Evolutionary conservation across 2,113 vertebrate species (phyloP).

Genomic region (Girardinichthys multiradiatus): DNA sequence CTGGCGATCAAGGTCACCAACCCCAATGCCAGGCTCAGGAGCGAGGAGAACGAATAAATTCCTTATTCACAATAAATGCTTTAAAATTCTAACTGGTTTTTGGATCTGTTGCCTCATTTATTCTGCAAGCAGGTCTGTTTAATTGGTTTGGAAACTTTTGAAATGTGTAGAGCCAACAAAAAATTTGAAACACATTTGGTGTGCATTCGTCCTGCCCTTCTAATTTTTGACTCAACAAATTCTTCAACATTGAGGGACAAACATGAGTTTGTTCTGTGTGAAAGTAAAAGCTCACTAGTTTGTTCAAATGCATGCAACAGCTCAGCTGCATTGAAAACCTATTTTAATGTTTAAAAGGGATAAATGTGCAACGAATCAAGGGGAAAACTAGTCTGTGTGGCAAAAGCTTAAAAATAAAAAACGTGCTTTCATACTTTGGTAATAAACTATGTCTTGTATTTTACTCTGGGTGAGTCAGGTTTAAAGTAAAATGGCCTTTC

Average conservation of each 20-base stretch:
- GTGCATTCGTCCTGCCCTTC: background rate
- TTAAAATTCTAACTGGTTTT: slow-evolving; percentile 30
- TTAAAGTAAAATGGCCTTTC: too few species aligned
- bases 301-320: too few species aligned
- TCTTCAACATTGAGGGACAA: background rate
- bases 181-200: background rate
- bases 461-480: too few species aligned
- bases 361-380: too few species aligned
- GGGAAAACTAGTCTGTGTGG: too few species aligned
- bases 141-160: background rate
- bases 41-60: slow-evolving; percentile 95
- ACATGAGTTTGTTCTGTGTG: background rate
- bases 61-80: slow-evolving; percentile 71
- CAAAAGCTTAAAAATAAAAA: too few species aligned
- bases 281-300: background rate
- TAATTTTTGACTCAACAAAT: background rate
- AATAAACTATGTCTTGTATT: too few species aligned
- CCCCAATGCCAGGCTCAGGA: slow-evolving; percentile 96
- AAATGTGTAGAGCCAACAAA: background rate
- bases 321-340: too few species aligned
- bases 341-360: too few species aligned
- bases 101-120: background rate
- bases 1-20: slow-evolving; percentile 98
- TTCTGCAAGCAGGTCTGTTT: background rate
- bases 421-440: too few species aligned